These are phyloP conservation scores for Drosophila multiciliata DNA, from an alignment of 2,888 invertebrate genomes.

Conservation along the genomic window DNA sequence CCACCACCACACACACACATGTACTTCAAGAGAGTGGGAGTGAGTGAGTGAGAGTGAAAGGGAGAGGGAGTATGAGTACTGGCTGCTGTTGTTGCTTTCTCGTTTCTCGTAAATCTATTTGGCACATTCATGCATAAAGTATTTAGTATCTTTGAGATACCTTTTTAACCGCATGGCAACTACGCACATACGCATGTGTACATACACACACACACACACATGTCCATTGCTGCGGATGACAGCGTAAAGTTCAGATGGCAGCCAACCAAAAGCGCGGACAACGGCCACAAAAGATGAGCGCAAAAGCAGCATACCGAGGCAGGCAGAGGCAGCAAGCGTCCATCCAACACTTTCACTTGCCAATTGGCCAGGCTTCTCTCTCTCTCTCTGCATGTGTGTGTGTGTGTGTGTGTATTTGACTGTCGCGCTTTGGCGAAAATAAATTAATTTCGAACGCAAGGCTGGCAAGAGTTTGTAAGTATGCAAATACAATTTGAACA, in stretches of 20 bases:
- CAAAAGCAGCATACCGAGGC: slow-evolving; percentile 22
- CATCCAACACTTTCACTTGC: slow-evolving; percentile 76
- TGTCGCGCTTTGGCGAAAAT: slow-evolving; percentile 69
- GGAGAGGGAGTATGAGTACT: slow-evolving; percentile 1
- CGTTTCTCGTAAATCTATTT: slow-evolving; percentile 80
- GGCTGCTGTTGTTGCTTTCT: slow-evolving; percentile 34
- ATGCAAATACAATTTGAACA: slow-evolving; percentile 72
- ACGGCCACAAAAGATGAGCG: slow-evolving; percentile 54
- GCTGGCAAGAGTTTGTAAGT: slow-evolving; percentile 31
- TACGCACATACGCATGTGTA: slow-evolving; percentile 58
- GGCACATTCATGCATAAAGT: slow-evolving; percentile 82
- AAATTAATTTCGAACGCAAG: slow-evolving; percentile 77
- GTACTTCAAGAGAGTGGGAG: slow-evolving; percentile 10
- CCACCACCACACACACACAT: slow-evolving; percentile 62
- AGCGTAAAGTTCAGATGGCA: slow-evolving; percentile 71
- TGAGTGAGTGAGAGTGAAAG: slow-evolving; percentile 1
- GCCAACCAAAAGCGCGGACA: slow-evolving; percentile 79
- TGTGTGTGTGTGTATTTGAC: slow-evolving; percentile 22
- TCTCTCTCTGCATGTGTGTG: slow-evolving; percentile 4
- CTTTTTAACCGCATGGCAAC: slow-evolving; percentile 80
- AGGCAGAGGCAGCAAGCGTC: slow-evolving; percentile 42
- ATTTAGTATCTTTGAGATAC: slow-evolving; percentile 82
- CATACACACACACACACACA: slow-evolving; percentile 25
- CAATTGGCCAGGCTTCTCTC: slow-evolving; percentile 51
- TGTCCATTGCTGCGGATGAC: slow-evolving; percentile 34